Evolutionary conservation across 2,113 vertebrate genomes (phyloP).

Genomic region (Cyanoderma ruficeps): DNA sequence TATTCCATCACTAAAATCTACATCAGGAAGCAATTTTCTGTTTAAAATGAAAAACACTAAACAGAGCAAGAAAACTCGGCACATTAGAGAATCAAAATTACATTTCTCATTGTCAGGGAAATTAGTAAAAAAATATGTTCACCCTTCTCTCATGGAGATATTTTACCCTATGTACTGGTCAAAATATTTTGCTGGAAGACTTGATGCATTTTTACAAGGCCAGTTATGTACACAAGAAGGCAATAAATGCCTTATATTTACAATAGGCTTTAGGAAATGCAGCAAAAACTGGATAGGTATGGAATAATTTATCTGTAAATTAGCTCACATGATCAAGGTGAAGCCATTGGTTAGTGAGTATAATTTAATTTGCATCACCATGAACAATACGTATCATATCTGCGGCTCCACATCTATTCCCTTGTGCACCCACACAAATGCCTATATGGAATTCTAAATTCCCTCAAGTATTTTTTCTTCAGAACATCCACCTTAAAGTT

Average conservation of each 20-base stretch:
- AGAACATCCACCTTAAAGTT: not conserved
- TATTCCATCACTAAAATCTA: not conserved
- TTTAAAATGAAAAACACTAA: not conserved
- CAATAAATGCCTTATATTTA: not conserved
- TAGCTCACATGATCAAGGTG: not conserved
- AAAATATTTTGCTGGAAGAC: not conserved
- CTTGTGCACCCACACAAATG: not conserved
- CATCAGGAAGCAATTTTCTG: not conserved
- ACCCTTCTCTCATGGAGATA: not conserved
- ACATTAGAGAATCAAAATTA: not conserved
- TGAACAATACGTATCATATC: fast-evolving
- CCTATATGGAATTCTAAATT: not conserved
- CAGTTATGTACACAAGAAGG: not conserved
- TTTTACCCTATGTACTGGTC: not conserved
- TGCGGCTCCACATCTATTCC: fast-evolving
- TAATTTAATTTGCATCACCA: not conserved
- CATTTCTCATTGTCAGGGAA: not conserved
- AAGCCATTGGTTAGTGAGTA: not conserved
- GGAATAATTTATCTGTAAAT: not conserved
- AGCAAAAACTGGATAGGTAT: not conserved
- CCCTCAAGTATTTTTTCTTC: not conserved
- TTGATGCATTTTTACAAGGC: not conserved
- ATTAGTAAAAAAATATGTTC: not conserved
- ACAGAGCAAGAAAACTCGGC: not conserved
- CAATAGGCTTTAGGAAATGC: not conserved